Percentiles rank a stretch among this genome's conserved stretches.
Conservation (phyloP, 2,797 vertebrate genomes). For the Esox masquinongy region DNA sequence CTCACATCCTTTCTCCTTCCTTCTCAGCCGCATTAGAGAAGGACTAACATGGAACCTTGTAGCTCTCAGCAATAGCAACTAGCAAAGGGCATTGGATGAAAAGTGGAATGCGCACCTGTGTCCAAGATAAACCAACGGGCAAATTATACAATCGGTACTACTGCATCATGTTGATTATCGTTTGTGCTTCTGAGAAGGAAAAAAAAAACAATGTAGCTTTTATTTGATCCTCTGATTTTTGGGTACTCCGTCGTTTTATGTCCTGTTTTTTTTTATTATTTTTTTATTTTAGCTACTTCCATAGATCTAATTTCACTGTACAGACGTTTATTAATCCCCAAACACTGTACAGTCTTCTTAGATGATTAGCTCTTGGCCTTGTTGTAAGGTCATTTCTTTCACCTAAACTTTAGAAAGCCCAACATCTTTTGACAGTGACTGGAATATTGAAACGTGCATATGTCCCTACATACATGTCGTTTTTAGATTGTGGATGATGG, state of each 20-base stretch:
- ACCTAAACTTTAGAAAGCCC: constrained; percentile 18
- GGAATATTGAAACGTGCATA: constrained; percentile 34
- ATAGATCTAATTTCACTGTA: constrained; percentile 10
- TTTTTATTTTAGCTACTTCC: constrained; percentile 5
- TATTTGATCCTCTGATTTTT: constrained; percentile 26
- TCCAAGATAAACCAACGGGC: not conserved
- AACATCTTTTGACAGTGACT: constrained; percentile 20
- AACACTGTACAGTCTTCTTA: constrained; percentile 2
- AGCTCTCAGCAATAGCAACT: constrained; percentile 12
- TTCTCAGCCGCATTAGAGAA: no score
- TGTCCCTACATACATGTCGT: constrained; percentile 61
- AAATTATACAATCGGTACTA: constrained; percentile 24
- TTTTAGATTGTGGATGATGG: constrained; percentile 56
- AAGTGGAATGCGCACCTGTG: constrained; percentile 32
- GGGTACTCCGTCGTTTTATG: constrained; percentile 4
- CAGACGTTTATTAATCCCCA: not conserved
- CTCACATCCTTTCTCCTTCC: not conserved
- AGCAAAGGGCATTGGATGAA: constrained; percentile 28
- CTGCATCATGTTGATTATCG: constrained; percentile 12
- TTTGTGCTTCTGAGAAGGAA: constrained; percentile 18
- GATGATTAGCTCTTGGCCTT: constrained; percentile 22
- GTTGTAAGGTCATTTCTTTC: constrained; percentile 20
- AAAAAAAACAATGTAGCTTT: constrained; percentile 30
- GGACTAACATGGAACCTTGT: not conserved
- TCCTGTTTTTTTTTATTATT: constrained; percentile 1